Evolutionary conservation across 2,888 invertebrate species (phyloP), one percentile per base, ranked within the genome.

Genomic region (Parnassius glacialis): DNA sequence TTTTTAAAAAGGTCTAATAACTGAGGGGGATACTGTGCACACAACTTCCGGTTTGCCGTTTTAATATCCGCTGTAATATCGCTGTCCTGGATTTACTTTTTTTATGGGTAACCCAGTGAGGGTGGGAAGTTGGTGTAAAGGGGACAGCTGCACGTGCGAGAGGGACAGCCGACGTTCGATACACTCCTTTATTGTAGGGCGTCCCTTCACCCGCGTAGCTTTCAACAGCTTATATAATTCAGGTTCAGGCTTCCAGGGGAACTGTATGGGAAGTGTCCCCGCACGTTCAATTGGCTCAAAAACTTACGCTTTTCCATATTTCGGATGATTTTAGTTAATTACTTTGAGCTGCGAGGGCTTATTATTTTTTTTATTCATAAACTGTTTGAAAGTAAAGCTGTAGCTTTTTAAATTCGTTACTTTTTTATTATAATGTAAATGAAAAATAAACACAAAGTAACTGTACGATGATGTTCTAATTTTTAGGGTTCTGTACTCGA

Each of bases 121-220:
- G 64, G 48, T 48, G 13, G 67, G 62, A 34, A 52, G 59, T 61
- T 56, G 41, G 66, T 57, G 67, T 62, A 66, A 65, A 72, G 47
- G 71, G 62, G 80, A 78, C 69, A 16, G 77, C 67, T 68, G 65
- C 51, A 54, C 64, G 73, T 66, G 71, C 47, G 80, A 82, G 70
- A 43, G 77, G 68, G 80, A 78, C 61, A 67, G 65, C 56, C 56
- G 72, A 70, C 83, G 85, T 79, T 85, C 85, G 82, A 83, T 83
- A 84, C 79, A 77, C 81, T 81, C 75, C 76, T 73, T 75, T 74
- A 76, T 73, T 79, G 76, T 73, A 75, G 81, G 83, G 79, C 76
- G 75, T 75, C 76, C 75, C 71, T 65, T 71, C 66, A 74, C 75
- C 76, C 74, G 70, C 71, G 67, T 70, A 59, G 59, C 66, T 52